Conservation (phyloP, 1,140 invertebrate species). For the Batillaria attramentaria region DNA sequence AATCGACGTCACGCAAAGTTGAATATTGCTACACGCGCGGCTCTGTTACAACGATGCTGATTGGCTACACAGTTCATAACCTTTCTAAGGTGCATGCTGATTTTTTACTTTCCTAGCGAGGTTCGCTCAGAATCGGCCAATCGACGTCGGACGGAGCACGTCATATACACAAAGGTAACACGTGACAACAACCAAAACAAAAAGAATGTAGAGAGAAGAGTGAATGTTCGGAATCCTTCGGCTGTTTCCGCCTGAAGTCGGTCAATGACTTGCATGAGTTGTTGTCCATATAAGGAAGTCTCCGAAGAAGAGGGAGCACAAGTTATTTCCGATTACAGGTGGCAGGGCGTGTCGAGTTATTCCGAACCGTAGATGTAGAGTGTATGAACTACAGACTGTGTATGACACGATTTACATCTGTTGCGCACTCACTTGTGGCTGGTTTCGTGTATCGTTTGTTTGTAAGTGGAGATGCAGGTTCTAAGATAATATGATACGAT, state of each 20-base stretch:
- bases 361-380: neutral
- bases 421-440: no score
- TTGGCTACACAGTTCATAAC: no score
- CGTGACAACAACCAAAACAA: no score
- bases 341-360: neutral
- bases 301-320: neutral
- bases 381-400: neutral
- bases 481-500: no score
- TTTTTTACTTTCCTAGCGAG: constrained; percentile 6
- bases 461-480: no score
- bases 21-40: no score
- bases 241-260: constrained; percentile 26
- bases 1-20: no score
- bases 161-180: constrained; percentile 21
- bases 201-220: neutral
- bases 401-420: no score
- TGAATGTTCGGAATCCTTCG: constrained; percentile 22
- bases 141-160: neutral
- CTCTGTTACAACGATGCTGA: no score
- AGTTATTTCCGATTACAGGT: constrained; percentile 24
- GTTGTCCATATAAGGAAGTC: constrained; percentile 8
- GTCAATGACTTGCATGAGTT: constrained; percentile 1
- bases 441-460: no score
- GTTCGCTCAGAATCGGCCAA: neutral
- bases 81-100: no score